Evolutionary conservation across 1,140 invertebrate genomes (phyloP), one percentile per base, ranked within the genome.

Genomic region (Danaus melanippus): DNA sequence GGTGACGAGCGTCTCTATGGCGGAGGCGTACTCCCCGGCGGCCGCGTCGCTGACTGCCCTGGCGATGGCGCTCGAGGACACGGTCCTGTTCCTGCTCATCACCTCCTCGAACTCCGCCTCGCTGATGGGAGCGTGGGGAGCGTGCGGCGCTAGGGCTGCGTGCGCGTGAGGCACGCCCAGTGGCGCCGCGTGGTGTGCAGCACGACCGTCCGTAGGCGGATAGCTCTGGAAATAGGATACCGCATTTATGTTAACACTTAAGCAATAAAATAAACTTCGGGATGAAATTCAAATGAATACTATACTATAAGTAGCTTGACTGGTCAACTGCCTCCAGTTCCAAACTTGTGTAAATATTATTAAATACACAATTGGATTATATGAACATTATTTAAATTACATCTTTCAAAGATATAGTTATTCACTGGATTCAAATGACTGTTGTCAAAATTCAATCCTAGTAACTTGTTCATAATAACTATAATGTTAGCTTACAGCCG

Each of bases 41-140:
- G 97, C 96, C 1, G 98, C 98, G 88, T 99, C 98, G 42, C 96
- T 96, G 10, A 99, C 97, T 10, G 98, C 98, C 61, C 98, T 89
- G 10, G 96, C 95, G 60, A 99, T 99, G 2, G 98, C 98, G 42
- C 95, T 97, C 62, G 96, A 97, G 8, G 97, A 98, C 1, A 99
- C 97, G 9, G 97, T 99, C 61, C 97, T 91, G 87, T 99, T 99
- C 64, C 98, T 90, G 50, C 93, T 92, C 95, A 99, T 98, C 42
- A 99, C 97, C 85, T 99, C 98, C 87, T 99, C 97, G 87, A 99
- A 99, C 89, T 99, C 98, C 62, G 93, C 93, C 84, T 99, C 97
- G 60, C 92, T 93, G 15, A 98, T 89, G 40, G 91, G 91, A 0
- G 93, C 91, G 62, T 45, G 90, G 15, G 64, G 60, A 12, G 63